phyloP scores from a whole-genome alignment of 2,888 invertebrate species.

The Venustoraphidia nigricollis region DNA sequence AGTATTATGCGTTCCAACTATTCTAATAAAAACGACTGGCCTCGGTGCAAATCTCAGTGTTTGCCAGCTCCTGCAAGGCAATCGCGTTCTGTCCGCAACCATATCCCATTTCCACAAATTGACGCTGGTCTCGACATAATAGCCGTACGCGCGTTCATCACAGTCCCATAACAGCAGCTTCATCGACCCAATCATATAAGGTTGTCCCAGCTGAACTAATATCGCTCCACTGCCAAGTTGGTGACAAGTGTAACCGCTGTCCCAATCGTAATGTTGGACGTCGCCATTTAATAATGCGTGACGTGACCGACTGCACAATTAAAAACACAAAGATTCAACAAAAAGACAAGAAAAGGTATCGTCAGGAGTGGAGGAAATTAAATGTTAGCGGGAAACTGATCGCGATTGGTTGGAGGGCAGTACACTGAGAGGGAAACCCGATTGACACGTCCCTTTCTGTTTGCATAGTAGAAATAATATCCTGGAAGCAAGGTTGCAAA shows the following conservation, averaged over 20 bases:
- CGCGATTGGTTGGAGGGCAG: no score
- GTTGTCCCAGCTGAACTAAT: slow-evolving; percentile 86
- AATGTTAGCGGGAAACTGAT: no score
- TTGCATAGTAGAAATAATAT: no score
- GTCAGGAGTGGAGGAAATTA: no score
- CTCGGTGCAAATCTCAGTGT: slow-evolving; percentile 67
- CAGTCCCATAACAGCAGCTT: slow-evolving; percentile 94
- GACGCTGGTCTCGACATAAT: slow-evolving; percentile 87
- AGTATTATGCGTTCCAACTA: slow-evolving; percentile 92
- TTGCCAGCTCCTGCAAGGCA: slow-evolving; percentile 90
- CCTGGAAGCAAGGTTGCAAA: no score
- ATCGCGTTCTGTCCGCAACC: slow-evolving; percentile 74
- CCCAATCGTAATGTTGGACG: slow-evolving; percentile 93
- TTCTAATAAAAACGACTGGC: slow-evolving; percentile 84
- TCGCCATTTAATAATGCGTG: slow-evolving; percentile 95
- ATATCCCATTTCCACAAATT: slow-evolving; percentile 88
- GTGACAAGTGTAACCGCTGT: slow-evolving; percentile 95
- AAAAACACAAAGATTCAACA: not conserved
- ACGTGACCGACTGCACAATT: slow-evolving; percentile 51
- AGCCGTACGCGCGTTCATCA: slow-evolving; percentile 86
- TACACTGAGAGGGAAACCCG: no score
- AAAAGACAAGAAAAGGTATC: no score
- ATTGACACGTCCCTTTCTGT: no score
- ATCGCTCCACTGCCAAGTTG: slow-evolving; percentile 90
- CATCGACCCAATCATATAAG: slow-evolving; percentile 81